phyloP scores from a whole-genome alignment of 2,888 invertebrate genomes.

The Minunthozetes semirufus region DNA sequence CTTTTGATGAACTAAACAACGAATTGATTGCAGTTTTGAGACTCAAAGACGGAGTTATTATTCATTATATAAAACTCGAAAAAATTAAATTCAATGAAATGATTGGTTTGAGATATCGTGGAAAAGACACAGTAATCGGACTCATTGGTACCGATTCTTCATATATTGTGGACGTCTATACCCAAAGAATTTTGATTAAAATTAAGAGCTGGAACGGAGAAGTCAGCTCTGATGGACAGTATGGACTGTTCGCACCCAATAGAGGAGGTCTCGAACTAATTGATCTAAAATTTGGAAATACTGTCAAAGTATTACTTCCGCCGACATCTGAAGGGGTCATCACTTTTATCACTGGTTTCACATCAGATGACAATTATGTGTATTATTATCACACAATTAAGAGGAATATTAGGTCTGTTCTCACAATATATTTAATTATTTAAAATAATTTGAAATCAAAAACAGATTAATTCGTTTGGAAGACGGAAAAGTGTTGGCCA shows the following conservation, averaged over 20 bases:
- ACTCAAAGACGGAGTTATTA: constrained; percentile 62
- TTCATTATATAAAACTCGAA: constrained; percentile 48
- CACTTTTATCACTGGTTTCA: constrained; percentile 88
- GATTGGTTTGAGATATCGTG: constrained; percentile 47
- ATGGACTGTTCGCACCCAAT: constrained; percentile 80
- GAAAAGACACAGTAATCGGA: constrained; percentile 63
- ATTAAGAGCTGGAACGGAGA: constrained; percentile 86
- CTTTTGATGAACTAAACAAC: constrained; percentile 61
- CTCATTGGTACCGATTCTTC: constrained; percentile 84
- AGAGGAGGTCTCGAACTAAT: constrained; percentile 84
- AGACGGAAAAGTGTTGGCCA: constrained; percentile 85
- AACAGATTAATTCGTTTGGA: constrained; percentile 57
- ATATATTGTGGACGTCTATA: constrained; percentile 78
- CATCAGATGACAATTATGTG: constrained; percentile 86
- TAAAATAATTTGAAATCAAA: constrained; percentile 55
- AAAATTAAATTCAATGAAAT: constrained; percentile 45
- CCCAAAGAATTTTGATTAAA: constrained; percentile 75
- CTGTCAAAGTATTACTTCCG: constrained; percentile 81
- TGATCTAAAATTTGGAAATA: constrained; percentile 81
- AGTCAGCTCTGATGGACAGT: constrained; percentile 56
- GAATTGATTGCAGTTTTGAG: constrained; percentile 52
- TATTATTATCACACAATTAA: constrained; percentile 93
- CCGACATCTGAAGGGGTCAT: constrained; percentile 89
- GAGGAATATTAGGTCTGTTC: constrained; percentile 68
- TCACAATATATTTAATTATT: no score